Base-by-base conservation (phyloP, 2,113 vertebrate genomes). In the Puntigrus tetrazona region DNA sequence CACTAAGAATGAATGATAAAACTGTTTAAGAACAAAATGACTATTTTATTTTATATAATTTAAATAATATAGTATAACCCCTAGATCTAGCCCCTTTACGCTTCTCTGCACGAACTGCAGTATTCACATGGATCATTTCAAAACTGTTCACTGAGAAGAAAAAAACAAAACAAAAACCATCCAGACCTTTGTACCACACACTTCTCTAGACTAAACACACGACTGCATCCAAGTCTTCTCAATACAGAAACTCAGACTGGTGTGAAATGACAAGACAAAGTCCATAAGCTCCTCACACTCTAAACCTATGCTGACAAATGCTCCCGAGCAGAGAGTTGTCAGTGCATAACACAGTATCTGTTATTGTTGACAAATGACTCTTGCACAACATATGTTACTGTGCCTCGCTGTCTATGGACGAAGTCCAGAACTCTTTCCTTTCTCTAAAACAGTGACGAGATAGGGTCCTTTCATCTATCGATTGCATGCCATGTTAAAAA, bases 221-320 rank as follows among this genome's bases (percentile, higher is more conserved):
- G 3, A 43, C 77, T 45, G 16, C 55, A 16, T 38, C 34, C 34
- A 10, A 41, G 52, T 61, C 78, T 80, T 79, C 74, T 22, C 13
- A 63, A 27, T 29, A 79, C 14, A 65, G 16, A 5, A 45, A 80
- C 25, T 65, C 78, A 80, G 59, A 63, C 78, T 47, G 9, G 78
- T 65, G 36, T 80, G 57, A 65, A 45, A 80, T 20, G 14, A 63
- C 77, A 45, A 79, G 25, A 74, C 72, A 47, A 74, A 74, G 72
- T 74, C 72, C 43, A 74, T 47, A 29, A 29, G 43, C 25, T 74
- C 11, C n/a, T 43, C 75, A 5, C 22, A 77, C 27, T 78, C 52
- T 16, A 78, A 61, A 61, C 76, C 36, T 25, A 41, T 61, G 55
- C 20, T 57, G 31, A 77, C 29, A 77, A 76, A 76, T 52, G 27